Base-by-base conservation (phyloP, 2,888 invertebrate species). In the Epinotia nisella region DNA sequence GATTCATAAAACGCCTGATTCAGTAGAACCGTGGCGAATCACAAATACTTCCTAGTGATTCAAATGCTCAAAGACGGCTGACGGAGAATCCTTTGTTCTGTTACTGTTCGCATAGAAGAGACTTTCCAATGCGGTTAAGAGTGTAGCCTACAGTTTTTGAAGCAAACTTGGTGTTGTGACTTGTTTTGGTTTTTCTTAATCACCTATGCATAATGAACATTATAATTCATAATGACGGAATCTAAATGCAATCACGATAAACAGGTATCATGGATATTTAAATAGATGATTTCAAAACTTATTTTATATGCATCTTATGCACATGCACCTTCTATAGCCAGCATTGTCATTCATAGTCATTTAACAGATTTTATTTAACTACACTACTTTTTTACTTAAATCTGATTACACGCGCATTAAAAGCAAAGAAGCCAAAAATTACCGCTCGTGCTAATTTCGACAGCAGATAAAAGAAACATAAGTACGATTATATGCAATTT, bases 41-140 rank as follows among this genome's bases (percentile, higher is more conserved):
- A 19, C 61, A 51, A 68, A 58, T 51, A 73, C 39, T n/a, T n/a
- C n/a, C 35, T 67, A 60, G 51, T 59, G 39, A 39, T 72, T 61
- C 67, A 61, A 56, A 60, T 60, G 71, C 19, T 72, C 5, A 7
- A 60, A 17, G 60, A 29, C 21, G 41, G 13, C 13, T 45, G 45
- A 17, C 21, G n/a, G 41, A 62, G 55, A 24, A 61, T 17, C 64
- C 53, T n/a, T 65, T 53, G 53, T 17, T 61, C 13, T 24, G 21
- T 24, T 17, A 3, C 19, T 24, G 10, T 5, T 2, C 24, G 15
- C 9, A 3, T 21, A 21, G 21, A 1, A 45, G 15, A 61, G 9
- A 21, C 21, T 45, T 61, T 41, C 21, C 41, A 61, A 29, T 29
- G 15, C 15, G 13, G 9, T 35, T 9, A 1, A 35, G 35, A 35